phyloP scores from a whole-genome alignment of 2,113 vertebrate species.

The Cardinalis cardinalis region DNA sequence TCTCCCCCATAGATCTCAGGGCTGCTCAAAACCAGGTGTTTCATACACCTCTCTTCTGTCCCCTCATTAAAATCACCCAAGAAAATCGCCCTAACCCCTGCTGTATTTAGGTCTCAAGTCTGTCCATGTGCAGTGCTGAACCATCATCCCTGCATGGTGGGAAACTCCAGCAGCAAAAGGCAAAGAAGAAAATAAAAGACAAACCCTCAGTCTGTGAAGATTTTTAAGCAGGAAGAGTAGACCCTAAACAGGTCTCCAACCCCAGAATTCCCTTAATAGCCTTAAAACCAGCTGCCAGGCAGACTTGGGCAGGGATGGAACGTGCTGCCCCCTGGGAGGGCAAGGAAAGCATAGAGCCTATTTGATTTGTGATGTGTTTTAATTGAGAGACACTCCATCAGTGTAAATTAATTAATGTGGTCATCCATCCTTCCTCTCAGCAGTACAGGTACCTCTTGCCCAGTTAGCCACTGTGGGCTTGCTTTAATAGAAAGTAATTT shows the following conservation, averaged over 20 bases:
- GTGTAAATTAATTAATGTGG: not conserved
- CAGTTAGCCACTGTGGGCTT: not conserved
- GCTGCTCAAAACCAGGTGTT: not conserved
- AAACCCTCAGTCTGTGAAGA: not conserved
- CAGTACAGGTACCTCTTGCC: not conserved
- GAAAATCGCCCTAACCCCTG: not conserved
- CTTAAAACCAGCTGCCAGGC: not conserved
- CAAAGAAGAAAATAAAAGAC: not conserved
- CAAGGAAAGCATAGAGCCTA: not conserved
- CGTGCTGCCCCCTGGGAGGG: not conserved
- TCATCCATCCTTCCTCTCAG: not conserved
- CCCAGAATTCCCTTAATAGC: not conserved
- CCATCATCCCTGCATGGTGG: fast-evolving
- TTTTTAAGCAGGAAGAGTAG: not conserved
- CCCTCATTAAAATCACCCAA: not conserved
- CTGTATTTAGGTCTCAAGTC: not conserved
- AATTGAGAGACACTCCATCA: not conserved
- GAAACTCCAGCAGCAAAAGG: not conserved
- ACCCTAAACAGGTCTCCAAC: not conserved
- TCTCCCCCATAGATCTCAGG: fast-evolving
- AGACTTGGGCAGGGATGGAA: not conserved
- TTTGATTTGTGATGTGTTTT: not conserved
- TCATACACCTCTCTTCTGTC: not conserved
- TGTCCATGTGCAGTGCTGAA: fast-evolving
- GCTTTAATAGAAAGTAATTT: not conserved